phyloP scores from a whole-genome alignment of 2,797 vertebrate species.

The Enteromius fasciolatus region DNA sequence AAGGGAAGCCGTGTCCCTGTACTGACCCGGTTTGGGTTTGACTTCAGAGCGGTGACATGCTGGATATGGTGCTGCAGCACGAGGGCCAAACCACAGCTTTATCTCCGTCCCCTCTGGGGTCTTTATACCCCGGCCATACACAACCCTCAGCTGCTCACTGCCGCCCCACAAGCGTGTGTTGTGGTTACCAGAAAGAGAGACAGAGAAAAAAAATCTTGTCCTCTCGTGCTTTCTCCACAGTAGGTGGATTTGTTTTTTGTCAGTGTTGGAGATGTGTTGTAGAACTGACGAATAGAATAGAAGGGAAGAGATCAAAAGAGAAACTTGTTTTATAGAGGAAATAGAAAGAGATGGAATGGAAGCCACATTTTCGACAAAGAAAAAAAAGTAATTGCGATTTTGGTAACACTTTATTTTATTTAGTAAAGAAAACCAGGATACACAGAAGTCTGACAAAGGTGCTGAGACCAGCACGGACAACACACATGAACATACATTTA shows the following conservation, averaged over 20 bases:
- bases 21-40: slow-evolving; percentile 49
- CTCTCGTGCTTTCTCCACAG: slow-evolving; percentile 53
- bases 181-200: slow-evolving; percentile 51
- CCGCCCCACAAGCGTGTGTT: slow-evolving; percentile 55
- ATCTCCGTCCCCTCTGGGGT: slow-evolving; percentile 42
- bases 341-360: background rate
- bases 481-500: no score
- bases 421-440: no score
- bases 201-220: slow-evolving; percentile 42
- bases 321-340: slow-evolving; percentile 9
- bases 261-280: slow-evolving; percentile 34
- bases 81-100: slow-evolving; percentile 54
- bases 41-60: slow-evolving; percentile 34
- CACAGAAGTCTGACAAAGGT: no score
- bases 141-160: slow-evolving; percentile 51
- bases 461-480: no score
- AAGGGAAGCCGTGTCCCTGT: slow-evolving; percentile 24
- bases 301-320: slow-evolving; percentile 18
- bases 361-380: background rate
- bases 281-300: no score
- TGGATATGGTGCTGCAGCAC: slow-evolving; percentile 5
- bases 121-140: slow-evolving; percentile 45
- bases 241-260: slow-evolving; percentile 13
- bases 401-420: no score
- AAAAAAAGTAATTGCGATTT: background rate